Evolutionary conservation across 2,888 invertebrate species (phyloP), one percentile per base, ranked within the genome.

Genomic region (Frankliniella intonsa): DNA sequence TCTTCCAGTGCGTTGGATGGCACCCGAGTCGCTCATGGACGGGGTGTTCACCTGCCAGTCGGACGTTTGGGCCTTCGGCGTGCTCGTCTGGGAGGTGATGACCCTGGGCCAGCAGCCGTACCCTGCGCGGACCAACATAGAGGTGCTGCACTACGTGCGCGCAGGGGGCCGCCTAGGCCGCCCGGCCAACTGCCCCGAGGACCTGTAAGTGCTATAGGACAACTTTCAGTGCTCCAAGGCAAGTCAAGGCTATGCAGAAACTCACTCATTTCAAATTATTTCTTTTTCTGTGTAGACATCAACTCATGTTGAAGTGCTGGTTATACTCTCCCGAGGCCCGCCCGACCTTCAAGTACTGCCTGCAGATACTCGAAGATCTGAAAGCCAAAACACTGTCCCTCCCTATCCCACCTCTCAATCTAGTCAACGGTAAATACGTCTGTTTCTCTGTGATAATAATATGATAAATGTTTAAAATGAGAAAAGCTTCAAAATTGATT

Each of bases 31-130:
- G 49, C 89, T 99, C 17, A 94, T 97, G 1, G 98, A 98, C 87
- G 98, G 98, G 0, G 94, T 98, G 0, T 99, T 98, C 87, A 97
- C 98, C 0, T 95, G 95, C 81, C 98, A 98, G 87, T 97, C 97
- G 0, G 99, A 99, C 88, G 97, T 98, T 8, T 98, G 98, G 98
- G 94, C 96, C 0, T 97, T 96, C 89, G 96, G 95, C 0, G 95
- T 99, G 0, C 89, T 99, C 5, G 92, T 98, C 87, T 99, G 98
- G 98, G 99, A 99, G 90, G 96, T 99, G 81, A 92, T 99, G 87
- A 97, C 98, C 0, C 89, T 99, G 81, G 99, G 99, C 0, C 96
- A 97, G 87, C 97, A 98, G 87, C 99, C 99, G 0, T 99, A 99
- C 89, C 97, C 96, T 10, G 97, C 97, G 14, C 91, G 95, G 84